These are phyloP conservation scores for Sprattus sprattus DNA, from an alignment of 2,113 vertebrate genomes.

Conservation along the genomic window DNA sequence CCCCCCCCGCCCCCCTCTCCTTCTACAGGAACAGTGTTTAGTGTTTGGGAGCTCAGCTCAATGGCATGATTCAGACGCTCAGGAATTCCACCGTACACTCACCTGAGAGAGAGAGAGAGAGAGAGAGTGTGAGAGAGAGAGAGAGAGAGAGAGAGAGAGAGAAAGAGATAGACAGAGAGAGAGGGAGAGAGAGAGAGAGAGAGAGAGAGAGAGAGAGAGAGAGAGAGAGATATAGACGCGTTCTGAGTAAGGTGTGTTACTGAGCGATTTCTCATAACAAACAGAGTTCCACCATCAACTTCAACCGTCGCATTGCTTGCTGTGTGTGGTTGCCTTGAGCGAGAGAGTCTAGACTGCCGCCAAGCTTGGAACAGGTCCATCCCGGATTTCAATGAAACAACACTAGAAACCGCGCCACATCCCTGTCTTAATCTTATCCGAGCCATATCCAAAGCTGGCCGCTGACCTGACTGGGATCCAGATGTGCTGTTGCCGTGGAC, in stretches of 20 bases:
- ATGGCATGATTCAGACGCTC: constrained; percentile 37
- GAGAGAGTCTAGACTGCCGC: not conserved
- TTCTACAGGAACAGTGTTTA: not conserved
- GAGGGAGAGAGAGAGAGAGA: not conserved
- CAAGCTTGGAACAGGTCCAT: not conserved
- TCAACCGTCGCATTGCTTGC: too few species aligned
- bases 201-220: not conserved
- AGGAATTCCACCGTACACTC: constrained; percentile 38
- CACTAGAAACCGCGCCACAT: too few species aligned
- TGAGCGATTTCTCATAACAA: too few species aligned
- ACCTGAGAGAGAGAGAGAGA: not conserved
- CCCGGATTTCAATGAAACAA: too few species aligned
- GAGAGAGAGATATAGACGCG: not conserved
- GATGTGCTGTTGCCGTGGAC: not conserved
- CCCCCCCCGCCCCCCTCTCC: not conserved
- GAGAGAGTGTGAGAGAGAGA: not conserved
- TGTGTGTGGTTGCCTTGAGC: not conserved
- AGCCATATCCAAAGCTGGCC: not conserved
- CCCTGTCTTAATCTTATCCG: too few species aligned
- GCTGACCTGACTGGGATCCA: not conserved
- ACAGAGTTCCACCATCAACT: too few species aligned
- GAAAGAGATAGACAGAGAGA: not conserved
- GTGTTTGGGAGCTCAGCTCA: constrained; percentile 22
- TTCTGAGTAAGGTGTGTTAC: too few species aligned
- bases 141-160: not conserved